These are phyloP conservation scores for Hyla sarda DNA, from an alignment of 2,113 vertebrate genomes.

Conservation along the genomic window DNA sequence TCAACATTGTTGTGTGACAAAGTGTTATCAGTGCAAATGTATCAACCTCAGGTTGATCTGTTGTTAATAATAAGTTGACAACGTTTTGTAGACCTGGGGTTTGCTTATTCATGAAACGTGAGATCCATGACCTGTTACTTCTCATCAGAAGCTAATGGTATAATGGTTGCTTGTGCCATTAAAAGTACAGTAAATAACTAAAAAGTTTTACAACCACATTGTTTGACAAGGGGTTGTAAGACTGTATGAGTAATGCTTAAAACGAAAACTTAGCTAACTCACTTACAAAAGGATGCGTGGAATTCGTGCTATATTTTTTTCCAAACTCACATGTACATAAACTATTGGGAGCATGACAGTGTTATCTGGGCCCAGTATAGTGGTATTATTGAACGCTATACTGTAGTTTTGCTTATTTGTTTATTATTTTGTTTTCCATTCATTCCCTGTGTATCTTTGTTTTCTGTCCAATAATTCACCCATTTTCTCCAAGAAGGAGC, in stretches of 20 bases:
- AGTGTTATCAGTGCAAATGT: background rate
- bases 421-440: background rate
- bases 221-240: background rate
- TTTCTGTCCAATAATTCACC: no score
- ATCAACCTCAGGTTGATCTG: background rate
- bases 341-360: no score
- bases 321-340: no score
- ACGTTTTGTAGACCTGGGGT: background rate
- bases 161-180: background rate
- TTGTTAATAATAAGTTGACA: background rate
- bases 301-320: no score
- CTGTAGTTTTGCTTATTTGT: background rate
- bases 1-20: background rate
- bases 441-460: background rate
- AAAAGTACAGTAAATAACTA: background rate
- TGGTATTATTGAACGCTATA: background rate
- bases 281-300: no score
- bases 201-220: background rate
- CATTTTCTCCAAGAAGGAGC: no score
- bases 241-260: background rate
- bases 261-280: background rate
- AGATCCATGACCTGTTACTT: background rate
- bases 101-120: background rate
- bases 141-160: background rate
- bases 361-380: no score